Base-by-base conservation (phyloP, 2,797 vertebrate genomes). In the Macrochelys suwanniensis region DNA sequence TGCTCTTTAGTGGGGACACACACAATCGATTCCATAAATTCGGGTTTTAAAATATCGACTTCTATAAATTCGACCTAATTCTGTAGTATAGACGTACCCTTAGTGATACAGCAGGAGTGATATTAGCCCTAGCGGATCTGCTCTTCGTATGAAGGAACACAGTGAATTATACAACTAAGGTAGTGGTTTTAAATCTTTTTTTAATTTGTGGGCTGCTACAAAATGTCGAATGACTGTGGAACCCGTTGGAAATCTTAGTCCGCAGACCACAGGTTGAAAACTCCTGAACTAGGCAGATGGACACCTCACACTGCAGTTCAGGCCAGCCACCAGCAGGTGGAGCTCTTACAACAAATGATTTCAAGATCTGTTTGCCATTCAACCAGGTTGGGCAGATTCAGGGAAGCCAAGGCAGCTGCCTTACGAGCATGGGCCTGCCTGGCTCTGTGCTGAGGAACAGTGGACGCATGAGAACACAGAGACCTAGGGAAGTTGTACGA, bases 241-340 rank as follows among this genome's bases (percentile, higher is more conserved):
- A 7, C 15, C 59, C 7, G 7, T n/a, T 61, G 59, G 31, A 61
- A 61, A 61, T 33, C 28, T 33, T 61, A 33, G 15, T 61, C 59
- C 16, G 15, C 31, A 33, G 57, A 31, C 28, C 57, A 61, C 6
- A 59, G 57, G 57, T 59, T 59, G 57, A 59, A 59, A 31, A 59
- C 28, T 13, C 16, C 37, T 23, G 68, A 23, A 23, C 10, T 42
- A 42, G 37, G 5, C 68, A 78, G 49, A 47, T 82, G 57, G 49
- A 15, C 15, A 2, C 81, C 31, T 42, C 65, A 68, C 6, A 16
- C 68, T 57, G 83, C n/a, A 68, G 6, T 85, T 54, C 23, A 28
- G n/a, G 65, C 5, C 80, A 45, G 56, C 80, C 9, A 5, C 91
- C 93, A 94, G 77, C 61, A 95, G 91, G 68, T 94, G 89, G 89